Base-by-base conservation (phyloP, 2,113 vertebrate species). In the Potamarius usumacintae region DNA sequence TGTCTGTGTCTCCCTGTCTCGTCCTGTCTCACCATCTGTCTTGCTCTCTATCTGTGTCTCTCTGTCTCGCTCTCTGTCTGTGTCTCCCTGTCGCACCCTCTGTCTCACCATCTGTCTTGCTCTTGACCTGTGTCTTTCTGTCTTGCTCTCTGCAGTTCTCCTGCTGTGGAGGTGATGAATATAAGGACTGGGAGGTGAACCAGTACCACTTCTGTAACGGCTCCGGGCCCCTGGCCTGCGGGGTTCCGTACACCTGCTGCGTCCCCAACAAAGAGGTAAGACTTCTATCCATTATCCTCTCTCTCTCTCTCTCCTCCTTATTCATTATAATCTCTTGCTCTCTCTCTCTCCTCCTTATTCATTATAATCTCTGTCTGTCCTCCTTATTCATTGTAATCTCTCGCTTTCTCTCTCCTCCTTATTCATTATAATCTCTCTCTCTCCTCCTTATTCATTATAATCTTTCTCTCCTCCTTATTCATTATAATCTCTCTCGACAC, bases 231-330 rank as follows among this genome's bases (percentile, higher is more conserved):
- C 92, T 97, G 71, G 96, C 97, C 0, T 98, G 97, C 0, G 97
- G 97, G 0, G 97, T 97, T 87, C 97, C 97, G 7, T 96, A 97
- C 58, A 97, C 97, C 0, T 98, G 97, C 91, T 98, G 97, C 67
- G n/a, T 96, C 84, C 93, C 88, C 14, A 89, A 83, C 25, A 92
- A 94, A 95, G 97, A 88, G 72, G 86, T 78, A 30, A 48, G 72
- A 42, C 58, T 30, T 5, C 50, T 57, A 7, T 17, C 15, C 65
- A 57, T 50, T 0, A 22, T 25, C 5, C 1, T 81, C 55, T 34
- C 15, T 58, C 27, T 58, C 76, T 27, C 22, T 78, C 12, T 78
- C 34, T 78, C 3, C 30, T 34, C 34, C 34, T 34, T 34, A 34
- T 34, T 34, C 34, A 34, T 34, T 34, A 34, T 34, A 34, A 34